Base-by-base conservation (phyloP, 1,140 invertebrate genomes). In the Pseudomyrmex flavicornis region DNA sequence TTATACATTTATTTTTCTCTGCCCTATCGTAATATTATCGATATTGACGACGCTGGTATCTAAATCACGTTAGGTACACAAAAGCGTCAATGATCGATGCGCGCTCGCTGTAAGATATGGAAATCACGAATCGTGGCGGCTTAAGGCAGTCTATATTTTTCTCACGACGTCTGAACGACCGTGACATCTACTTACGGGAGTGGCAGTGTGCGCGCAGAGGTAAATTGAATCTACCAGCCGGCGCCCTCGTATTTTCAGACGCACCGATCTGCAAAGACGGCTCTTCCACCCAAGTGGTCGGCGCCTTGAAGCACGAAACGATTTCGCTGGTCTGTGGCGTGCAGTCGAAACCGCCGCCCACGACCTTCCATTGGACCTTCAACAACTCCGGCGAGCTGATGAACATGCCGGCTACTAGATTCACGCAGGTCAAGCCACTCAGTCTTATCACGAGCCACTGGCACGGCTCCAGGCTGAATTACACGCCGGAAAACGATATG, bases 311-410 rank as follows among this genome's bases (percentile, higher is more conserved):
- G 91, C 97, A 97, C 91, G 98, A 98, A 93, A 97, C 97, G 20
- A 96, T 98, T 13, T 95, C 96, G 44, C 93, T 98, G 76, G 96
- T 96, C 79, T 98, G 98, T 92, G 96, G 97, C 84, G 97, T 98
- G 66, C 97, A 98, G 85, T 96, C 97, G 70, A 98, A 98, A 91
- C 98, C 98, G 13, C 95, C 97, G 0, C 95, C 96, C 5, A 96
- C 96, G 74, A 96, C 96, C 90, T 98, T 98, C 93, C 97, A 97
- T 82, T 98, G 97, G 97, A 97, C 97, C 44, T 98, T 98, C 95
- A 98, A 98, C 94, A 98, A 97, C 91, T 97, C 97, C 48, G 97
- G 97, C 3, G 97, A 98, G 91, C 95, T 97, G 91, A 96, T 96
- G 15, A 96, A 97, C 91, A 95, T 98, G 56, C 96, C 97, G 7